Percentiles rank a stretch among this genome's conserved stretches.
phyloP scores from a whole-genome alignment of 2,113 vertebrate species.

The Numida meleagris region DNA sequence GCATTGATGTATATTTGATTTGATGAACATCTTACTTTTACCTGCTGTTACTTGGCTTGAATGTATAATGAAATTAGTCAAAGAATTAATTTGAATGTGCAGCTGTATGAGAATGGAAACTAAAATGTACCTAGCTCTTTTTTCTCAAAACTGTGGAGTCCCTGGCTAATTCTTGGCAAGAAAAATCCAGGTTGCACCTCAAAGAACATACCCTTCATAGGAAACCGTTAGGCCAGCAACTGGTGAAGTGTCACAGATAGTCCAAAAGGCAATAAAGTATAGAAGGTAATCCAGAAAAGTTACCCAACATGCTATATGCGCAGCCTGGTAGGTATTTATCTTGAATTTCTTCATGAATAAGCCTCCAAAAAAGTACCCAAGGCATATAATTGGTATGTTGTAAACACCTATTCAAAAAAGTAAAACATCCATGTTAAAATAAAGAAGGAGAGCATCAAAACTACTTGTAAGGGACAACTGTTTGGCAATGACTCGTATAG shows the following conservation, averaged over 20 bases:
- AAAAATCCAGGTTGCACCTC: neutral
- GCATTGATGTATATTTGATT: neutral
- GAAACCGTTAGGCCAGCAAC: constrained; percentile 89
- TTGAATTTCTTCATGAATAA: constrained; percentile 93
- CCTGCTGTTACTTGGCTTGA: neutral
- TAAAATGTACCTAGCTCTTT: neutral
- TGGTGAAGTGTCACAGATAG: constrained; percentile 85
- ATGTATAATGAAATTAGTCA: neutral
- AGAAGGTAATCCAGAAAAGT: constrained; percentile 83
- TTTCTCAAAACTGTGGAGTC: neutral
- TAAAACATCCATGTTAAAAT: constrained; percentile 43
- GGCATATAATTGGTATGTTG: constrained; percentile 86
- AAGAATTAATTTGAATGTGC: neutral
- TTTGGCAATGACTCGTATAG: neutral
- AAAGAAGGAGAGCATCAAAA: neutral
- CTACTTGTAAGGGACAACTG: neutral
- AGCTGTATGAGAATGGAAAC: neutral
- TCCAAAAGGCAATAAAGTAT: constrained; percentile 78
- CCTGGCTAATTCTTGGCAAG: neutral
- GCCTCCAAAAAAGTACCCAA: constrained; percentile 91
- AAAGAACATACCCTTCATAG: constrained; percentile 86
- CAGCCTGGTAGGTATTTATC: constrained; percentile 85
- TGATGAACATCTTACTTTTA: neutral
- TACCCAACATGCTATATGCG: constrained; percentile 80
- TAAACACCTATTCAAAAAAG: constrained; percentile 83